These are phyloP conservation scores for Pyrrhia umbra DNA, from an alignment of 2,888 invertebrate species.

Conservation along the genomic window DNA sequence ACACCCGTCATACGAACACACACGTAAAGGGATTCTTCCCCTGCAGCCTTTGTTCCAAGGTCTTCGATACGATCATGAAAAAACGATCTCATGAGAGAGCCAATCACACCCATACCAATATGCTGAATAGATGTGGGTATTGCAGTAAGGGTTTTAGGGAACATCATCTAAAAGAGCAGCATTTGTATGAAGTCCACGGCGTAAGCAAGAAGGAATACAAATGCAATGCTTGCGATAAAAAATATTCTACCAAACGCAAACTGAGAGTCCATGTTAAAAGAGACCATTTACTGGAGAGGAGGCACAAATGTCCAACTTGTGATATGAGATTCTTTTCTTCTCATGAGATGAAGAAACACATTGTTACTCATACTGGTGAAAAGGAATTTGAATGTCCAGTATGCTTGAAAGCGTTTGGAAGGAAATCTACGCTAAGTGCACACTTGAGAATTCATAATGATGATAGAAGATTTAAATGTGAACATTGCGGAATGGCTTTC, in stretches of 20 bases:
- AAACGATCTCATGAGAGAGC: conserved; percentile 71
- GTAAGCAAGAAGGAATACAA: background rate
- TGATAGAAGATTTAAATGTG: conserved; percentile 65
- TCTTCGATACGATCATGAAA: conserved; percentile 72
- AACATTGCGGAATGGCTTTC: conserved; percentile 61
- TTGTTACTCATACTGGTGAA: conserved; percentile 79
- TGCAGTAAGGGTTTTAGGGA: conserved; percentile 68
- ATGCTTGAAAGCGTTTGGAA: conserved; percentile 73
- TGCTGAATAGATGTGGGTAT: conserved; percentile 64
- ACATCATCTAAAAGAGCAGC: conserved; percentile 23
- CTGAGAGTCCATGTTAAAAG: conserved; percentile 39
- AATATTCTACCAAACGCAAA: conserved; percentile 28
- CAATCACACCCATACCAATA: conserved; percentile 28
- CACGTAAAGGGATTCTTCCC: conserved; percentile 55
- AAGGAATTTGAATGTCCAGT: conserved; percentile 79
- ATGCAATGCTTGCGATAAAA: conserved; percentile 47
- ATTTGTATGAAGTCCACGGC: conserved; percentile 36
- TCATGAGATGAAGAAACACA: conserved; percentile 74
- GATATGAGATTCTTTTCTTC: conserved; percentile 60
- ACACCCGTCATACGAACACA: conserved; percentile 44
- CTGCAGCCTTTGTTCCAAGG: conserved; percentile 74
- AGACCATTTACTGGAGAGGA: conserved; percentile 65
- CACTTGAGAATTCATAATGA: conserved; percentile 75
- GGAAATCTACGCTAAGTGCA: conserved; percentile 71
- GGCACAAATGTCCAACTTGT: conserved; percentile 66